Evolutionary conservation across 2,797 vertebrate species (phyloP).

Genomic region (Rachycentron canadum): DNA sequence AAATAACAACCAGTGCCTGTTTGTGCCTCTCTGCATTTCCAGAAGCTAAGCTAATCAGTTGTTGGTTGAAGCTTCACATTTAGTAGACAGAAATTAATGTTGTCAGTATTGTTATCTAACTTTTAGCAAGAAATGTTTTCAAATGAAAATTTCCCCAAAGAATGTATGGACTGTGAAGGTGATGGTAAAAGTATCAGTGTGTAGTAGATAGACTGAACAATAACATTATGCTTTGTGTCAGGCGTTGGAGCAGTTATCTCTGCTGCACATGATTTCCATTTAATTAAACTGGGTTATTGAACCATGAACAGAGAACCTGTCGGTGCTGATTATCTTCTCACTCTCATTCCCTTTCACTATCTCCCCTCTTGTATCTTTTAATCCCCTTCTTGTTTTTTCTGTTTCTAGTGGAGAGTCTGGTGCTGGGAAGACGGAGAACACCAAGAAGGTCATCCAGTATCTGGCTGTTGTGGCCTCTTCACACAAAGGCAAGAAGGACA

Average conservation of each 20-base stretch:
- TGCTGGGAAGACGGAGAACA: constrained; percentile 98
- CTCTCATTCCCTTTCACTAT: constrained; percentile 26
- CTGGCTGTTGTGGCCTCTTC: constrained; percentile 96
- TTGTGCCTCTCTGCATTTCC: not conserved
- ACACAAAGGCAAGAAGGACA: constrained; percentile 97
- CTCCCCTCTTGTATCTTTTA: constrained; percentile 31
- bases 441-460: constrained; percentile 99
- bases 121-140: not conserved
- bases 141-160: not conserved
- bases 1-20: not conserved
- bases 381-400: constrained; percentile 27
- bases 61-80: not conserved
- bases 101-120: not conserved
- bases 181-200: constrained; percentile 15
- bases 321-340: constrained; percentile 51
- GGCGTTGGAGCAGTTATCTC: constrained; percentile 34
- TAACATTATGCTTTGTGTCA: constrained; percentile 54
- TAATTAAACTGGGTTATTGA: constrained; percentile 65
- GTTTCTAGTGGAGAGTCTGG: constrained; percentile 94
- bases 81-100: not conserved
- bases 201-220: constrained; percentile 33
- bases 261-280: constrained; percentile 64
- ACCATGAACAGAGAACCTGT: constrained; percentile 65
- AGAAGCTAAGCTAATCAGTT: not conserved
- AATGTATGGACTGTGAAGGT: not conserved